phyloP scores from a whole-genome alignment of 2,888 invertebrate genomes.

The Mantis religiosa region DNA sequence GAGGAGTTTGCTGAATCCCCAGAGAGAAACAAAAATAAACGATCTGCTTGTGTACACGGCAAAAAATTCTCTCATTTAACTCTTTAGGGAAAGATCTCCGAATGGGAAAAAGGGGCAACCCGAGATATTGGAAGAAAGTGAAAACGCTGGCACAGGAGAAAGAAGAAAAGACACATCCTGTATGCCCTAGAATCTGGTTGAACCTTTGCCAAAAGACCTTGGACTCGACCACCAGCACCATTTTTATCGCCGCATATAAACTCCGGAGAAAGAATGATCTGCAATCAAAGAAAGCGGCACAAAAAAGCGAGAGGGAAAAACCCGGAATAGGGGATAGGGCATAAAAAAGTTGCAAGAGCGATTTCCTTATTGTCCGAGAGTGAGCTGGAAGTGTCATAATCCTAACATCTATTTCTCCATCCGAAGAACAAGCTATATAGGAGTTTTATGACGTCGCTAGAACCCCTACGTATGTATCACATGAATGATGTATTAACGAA shows the following conservation, averaged over 20 bases:
- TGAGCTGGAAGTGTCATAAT: neutral
- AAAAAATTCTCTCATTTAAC: neutral
- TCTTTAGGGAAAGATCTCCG: neutral
- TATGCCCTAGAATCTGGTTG: neutral
- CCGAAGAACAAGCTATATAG: neutral
- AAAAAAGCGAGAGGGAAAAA: neutral
- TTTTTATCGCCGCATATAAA: constrained; percentile 1
- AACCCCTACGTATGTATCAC: neutral
- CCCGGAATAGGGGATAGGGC: neutral
- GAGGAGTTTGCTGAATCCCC: neutral
- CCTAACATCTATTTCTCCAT: neutral
- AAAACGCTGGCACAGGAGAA: neutral
- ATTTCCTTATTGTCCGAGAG: no score
- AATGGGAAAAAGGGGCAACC: neutral
- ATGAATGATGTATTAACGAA: neutral
- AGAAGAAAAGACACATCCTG: neutral
- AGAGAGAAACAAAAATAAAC: neutral
- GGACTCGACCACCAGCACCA: neutral
- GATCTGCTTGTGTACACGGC: neutral
- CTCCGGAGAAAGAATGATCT: neutral
- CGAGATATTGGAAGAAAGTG: neutral
- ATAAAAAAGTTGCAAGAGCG: neutral
- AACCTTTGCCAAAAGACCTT: neutral
- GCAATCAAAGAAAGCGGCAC: neutral
- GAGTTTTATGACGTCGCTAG: neutral